These are phyloP conservation scores for Gadopsis bispinosus DNA, from an alignment of 2,797 vertebrate genomes.

Conservation along the genomic window DNA sequence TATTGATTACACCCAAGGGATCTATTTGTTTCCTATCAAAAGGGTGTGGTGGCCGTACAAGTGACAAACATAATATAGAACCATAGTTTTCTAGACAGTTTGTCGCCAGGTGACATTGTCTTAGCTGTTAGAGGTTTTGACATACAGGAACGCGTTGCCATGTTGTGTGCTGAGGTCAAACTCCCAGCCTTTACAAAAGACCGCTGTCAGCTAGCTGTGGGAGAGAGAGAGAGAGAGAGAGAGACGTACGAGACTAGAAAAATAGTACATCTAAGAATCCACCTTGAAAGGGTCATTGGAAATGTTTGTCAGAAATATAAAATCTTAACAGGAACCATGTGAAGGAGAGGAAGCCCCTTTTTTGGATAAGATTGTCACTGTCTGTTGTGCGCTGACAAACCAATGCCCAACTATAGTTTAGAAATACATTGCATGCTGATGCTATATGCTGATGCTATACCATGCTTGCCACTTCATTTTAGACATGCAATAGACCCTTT, in stretches of 20 bases:
- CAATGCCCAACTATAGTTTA: too few relatives aligned
- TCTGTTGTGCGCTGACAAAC: too few relatives aligned
- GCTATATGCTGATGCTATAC: not conserved
- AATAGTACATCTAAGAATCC: not conserved
- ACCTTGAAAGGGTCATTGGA: not conserved
- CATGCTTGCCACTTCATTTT: not conserved
- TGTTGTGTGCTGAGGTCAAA: slow-evolving; percentile 5
- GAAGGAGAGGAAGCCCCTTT: too few relatives aligned
- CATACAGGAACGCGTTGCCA: too few relatives aligned
- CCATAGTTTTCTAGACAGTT: too few relatives aligned
- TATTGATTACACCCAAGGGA: too few relatives aligned
- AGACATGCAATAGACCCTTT: too few relatives aligned
- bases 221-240: not conserved
- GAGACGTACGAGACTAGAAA: not conserved
- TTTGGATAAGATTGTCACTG: too few relatives aligned
- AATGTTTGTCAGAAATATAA: not conserved
- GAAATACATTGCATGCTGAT: not conserved
- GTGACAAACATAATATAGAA: not conserved
- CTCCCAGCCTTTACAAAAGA: not conserved
- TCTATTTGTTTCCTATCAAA: not conserved
- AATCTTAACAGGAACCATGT: not conserved
- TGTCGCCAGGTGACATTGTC: too few relatives aligned
- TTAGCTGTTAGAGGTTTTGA: too few relatives aligned
- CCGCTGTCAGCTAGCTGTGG: not conserved
- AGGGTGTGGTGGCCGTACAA: not conserved